Evolutionary conservation across 2,113 vertebrate species (phyloP), one percentile per base, ranked within the genome.

Genomic region (Pedetes capensis): DNA sequence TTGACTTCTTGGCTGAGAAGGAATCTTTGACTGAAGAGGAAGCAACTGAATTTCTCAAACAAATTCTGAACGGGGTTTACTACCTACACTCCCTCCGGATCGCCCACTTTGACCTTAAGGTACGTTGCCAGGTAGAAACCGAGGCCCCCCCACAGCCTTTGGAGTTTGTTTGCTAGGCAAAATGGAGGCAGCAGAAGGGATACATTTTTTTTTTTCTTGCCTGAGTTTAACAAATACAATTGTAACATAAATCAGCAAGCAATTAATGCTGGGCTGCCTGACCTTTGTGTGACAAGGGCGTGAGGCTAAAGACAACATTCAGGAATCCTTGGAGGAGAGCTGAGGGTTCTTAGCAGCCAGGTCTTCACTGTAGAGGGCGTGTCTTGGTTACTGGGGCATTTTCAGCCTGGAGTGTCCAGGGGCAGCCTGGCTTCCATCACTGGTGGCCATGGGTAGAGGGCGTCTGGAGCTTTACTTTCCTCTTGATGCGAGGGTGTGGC

Each of bases 61-160:
- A 99, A 97, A 99, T 99, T 97, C 99, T 99, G 95, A 99, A 99
- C 32, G 99, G 99, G 42, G 99, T 99, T 97, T 98, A 99, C 97
- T 99, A 99, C 98, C 99, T 99, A 68, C 99, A 99, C 97, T 99
- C 99, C 93, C 99, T 99, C 95, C 98, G 98, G 49, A 99, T 99
- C 68, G 99, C 99, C 81, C 99, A 99, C 98, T 99, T 99, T 90
- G 99, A 99, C 98, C 99, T 99, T 49, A 99, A 99, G 99, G 99
- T 99, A 98, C 0, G 12, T 97, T 88, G 91, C 94, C 13, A 6
- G 34, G 42, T 22, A 8, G 55, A 20, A 64, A 18, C 57, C 34
- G n/a, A n/a, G n/a, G n/a, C n/a, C n/a, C n/a, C n/a, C n/a, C 5
- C 44, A 7, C 20, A 59, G 34, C 69, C 22, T 34, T 47, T 20